Conservation (phyloP, 2,888 invertebrate genomes). For the Allygus modestus region DNA sequence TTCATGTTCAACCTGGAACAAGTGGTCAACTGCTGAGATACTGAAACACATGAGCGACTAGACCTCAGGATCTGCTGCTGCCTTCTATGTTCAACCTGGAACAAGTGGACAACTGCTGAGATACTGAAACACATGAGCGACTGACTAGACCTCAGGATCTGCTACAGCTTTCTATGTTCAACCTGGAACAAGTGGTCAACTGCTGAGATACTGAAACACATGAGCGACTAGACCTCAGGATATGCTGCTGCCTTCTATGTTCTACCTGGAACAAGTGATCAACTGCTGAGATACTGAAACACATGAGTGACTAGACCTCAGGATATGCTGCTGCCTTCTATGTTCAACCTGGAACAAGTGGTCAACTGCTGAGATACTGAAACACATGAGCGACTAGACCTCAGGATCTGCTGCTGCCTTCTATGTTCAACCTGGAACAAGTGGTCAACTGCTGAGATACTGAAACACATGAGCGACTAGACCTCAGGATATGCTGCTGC, state of each 20-base stretch:
- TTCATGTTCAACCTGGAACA: slow-evolving; percentile 73
- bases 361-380: background rate
- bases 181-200: slow-evolving; percentile 69
- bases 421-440: slow-evolving; percentile 73
- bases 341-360: slow-evolving; percentile 72
- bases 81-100: slow-evolving; percentile 73
- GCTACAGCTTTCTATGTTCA: slow-evolving; percentile 73
- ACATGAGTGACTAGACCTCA: slow-evolving; percentile 69
- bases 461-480: slow-evolving; percentile 45
- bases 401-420: slow-evolving; percentile 73
- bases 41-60: background rate
- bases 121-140: background rate
- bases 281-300: background rate
- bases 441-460: slow-evolving; percentile 2
- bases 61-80: slow-evolving; percentile 73
- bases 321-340: slow-evolving; percentile 73
- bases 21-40: slow-evolving; percentile 3
- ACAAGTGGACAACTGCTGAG: slow-evolving; percentile 15
- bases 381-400: slow-evolving; percentile 66
- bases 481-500: slow-evolving; percentile 73
- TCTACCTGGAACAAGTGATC: slow-evolving; percentile 71
- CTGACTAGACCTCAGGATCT: slow-evolving; percentile 72
- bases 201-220: background rate
- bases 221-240: slow-evolving; percentile 71
- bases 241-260: slow-evolving; percentile 73